Evolutionary conservation across 2,797 vertebrate genomes (phyloP).

Genomic region (Smutsia temminckii): DNA sequence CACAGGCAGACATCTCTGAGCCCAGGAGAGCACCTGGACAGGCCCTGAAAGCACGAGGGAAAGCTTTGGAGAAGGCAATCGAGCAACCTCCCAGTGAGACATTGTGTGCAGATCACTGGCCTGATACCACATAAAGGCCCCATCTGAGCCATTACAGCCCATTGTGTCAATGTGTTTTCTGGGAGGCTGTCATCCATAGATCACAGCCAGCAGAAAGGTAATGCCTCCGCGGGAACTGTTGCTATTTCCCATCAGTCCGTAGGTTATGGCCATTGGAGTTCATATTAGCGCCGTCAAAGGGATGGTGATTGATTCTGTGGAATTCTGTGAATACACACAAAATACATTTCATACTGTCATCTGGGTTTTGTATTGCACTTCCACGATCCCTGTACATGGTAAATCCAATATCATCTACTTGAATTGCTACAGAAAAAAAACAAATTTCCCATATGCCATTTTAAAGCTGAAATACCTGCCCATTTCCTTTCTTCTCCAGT

Average conservation of each 20-base stretch:
- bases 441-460: conserved; percentile 59
- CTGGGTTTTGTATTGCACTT: conserved; percentile 65
- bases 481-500: conserved; percentile 62
- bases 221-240: conserved; percentile 65
- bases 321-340: conserved; percentile 79
- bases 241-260: conserved; percentile 64
- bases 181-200: conserved; percentile 76
- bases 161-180: conserved; percentile 81
- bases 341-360: conserved; percentile 75
- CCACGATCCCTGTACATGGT: conserved; percentile 61
- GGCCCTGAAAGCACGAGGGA: conserved; percentile 47
- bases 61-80: conserved; percentile 71
- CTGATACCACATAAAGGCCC: conserved; percentile 72
- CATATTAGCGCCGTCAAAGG: conserved; percentile 72
- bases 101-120: conserved; percentile 82
- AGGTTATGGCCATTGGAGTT: conserved; percentile 76
- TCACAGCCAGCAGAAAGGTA: conserved; percentile 70
- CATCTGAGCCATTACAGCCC: conserved; percentile 80
- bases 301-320: conserved; percentile 75
- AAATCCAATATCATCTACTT: conserved; percentile 70
- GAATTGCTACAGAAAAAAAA: conserved; percentile 57
- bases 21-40: conserved; percentile 47
- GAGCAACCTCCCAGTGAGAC: conserved; percentile 75
- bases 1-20: conserved; percentile 25
- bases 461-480: conserved; percentile 66